These are phyloP conservation scores for Stomatorhinus walkeri DNA, from an alignment of 2,797 vertebrate genomes.

Conservation along the genomic window DNA sequence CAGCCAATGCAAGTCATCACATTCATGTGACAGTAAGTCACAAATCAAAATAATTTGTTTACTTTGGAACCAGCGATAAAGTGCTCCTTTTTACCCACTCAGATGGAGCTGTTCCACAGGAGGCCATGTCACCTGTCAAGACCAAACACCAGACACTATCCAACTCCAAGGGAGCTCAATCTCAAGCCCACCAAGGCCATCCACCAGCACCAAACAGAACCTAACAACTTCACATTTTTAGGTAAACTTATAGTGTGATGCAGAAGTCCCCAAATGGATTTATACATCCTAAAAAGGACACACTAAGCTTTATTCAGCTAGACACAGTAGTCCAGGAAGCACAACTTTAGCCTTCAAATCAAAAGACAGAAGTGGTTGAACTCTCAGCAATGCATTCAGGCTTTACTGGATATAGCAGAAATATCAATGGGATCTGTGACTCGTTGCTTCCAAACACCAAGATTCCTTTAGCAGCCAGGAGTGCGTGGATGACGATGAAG, in stretches of 20 bases:
- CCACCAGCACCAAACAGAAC: not conserved
- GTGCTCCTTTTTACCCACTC: slow-evolving; percentile 44
- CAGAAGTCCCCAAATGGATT: not conserved
- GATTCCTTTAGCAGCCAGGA: not conserved
- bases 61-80: slow-evolving; percentile 49
- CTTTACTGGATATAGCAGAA: not conserved
- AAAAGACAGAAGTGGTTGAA: not conserved
- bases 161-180: not conserved
- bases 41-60: slow-evolving; percentile 60
- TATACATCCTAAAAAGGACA: not conserved
- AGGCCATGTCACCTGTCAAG: slow-evolving; percentile 44
- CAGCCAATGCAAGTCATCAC: slow-evolving; percentile 36
- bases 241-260: not conserved
- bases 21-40: slow-evolving; percentile 28
- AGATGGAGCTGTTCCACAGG: slow-evolving; percentile 30
- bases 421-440: not conserved
- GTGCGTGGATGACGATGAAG: not conserved
- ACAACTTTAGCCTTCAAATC: not conserved
- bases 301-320: not conserved
- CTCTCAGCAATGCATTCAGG: not conserved
- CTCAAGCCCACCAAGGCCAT: not conserved
- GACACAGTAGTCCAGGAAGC: not conserved
- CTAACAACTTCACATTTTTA: not conserved
- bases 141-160: slow-evolving; percentile 32
- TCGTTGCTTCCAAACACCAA: not conserved